Evolutionary conservation across 2,888 invertebrate species (phyloP).

Genomic region (Cepaea hortensis): DNA sequence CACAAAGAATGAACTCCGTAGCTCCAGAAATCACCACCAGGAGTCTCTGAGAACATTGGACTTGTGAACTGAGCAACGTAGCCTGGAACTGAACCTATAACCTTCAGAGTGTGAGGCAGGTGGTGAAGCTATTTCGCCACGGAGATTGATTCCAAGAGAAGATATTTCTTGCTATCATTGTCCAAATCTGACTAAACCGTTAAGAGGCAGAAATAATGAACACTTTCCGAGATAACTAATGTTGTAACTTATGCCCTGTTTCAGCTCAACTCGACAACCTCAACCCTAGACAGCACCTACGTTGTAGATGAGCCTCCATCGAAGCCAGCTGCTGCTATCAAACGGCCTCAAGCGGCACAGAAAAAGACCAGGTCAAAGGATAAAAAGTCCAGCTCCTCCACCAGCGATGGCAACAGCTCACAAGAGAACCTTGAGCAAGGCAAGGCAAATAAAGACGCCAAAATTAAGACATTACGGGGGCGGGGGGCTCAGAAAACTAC

Average conservation of each 20-base stretch:
- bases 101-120: too few relatives aligned
- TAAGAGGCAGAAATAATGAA: too few relatives aligned
- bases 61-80: too few relatives aligned
- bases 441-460: not conserved
- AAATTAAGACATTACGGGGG: not conserved
- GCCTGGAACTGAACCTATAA: too few relatives aligned
- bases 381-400: not conserved
- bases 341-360: not conserved
- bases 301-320: slow-evolving; percentile 36
- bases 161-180: too few relatives aligned
- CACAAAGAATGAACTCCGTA: too few relatives aligned
- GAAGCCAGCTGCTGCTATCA: not conserved
- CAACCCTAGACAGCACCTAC: slow-evolving; percentile 42
- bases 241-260: not conserved
- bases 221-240: not conserved
- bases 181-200: too few relatives aligned
- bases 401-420: slow-evolving; percentile 11
- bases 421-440: slow-evolving; percentile 16
- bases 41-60: too few relatives aligned
- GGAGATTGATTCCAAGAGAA: too few relatives aligned
- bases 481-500: not conserved
- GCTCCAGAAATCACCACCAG: too few relatives aligned
- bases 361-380: not conserved
- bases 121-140: too few relatives aligned
- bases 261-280: slow-evolving; percentile 8